Evolutionary conservation across 2,888 invertebrate species (phyloP).

Genomic region (Eulithis prunata): DNA sequence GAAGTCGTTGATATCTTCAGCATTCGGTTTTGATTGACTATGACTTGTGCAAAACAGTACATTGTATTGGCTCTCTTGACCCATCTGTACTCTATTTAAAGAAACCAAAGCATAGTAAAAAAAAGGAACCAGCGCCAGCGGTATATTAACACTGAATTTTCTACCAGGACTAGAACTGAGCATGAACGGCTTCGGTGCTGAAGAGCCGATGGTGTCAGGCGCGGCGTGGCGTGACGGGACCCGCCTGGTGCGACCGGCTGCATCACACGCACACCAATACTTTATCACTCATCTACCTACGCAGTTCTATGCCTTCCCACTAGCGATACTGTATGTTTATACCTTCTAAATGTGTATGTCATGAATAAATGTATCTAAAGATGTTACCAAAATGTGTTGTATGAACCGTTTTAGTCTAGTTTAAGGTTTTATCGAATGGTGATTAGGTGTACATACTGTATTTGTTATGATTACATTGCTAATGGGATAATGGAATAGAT

Average conservation of each 20-base stretch:
- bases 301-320: conserved; percentile 67
- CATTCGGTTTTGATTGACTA: no score
- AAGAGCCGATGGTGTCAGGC: conserved; percentile 78
- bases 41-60: no score
- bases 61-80: no score
- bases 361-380: conserved; percentile 1
- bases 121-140: no score
- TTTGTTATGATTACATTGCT: neutral
- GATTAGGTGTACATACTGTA: conserved; percentile 1
- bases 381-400: neutral
- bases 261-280: conserved; percentile 72
- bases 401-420: conserved; percentile 2
- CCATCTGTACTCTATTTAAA: no score
- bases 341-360: conserved; percentile 52
- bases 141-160: neutral
- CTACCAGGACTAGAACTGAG: conserved; percentile 69
- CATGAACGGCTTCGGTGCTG: conserved; percentile 71
- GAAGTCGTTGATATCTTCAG: no score
- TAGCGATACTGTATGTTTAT: conserved; percentile 66
- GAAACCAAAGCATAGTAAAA: no score
- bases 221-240: conserved; percentile 77
- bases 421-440: neutral
- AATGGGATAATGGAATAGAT: neutral
- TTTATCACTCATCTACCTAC: conserved; percentile 67
- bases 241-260: conserved; percentile 62